phyloP scores from a whole-genome alignment of 2,113 vertebrate genomes.

The Macquaria ambigua region DNA sequence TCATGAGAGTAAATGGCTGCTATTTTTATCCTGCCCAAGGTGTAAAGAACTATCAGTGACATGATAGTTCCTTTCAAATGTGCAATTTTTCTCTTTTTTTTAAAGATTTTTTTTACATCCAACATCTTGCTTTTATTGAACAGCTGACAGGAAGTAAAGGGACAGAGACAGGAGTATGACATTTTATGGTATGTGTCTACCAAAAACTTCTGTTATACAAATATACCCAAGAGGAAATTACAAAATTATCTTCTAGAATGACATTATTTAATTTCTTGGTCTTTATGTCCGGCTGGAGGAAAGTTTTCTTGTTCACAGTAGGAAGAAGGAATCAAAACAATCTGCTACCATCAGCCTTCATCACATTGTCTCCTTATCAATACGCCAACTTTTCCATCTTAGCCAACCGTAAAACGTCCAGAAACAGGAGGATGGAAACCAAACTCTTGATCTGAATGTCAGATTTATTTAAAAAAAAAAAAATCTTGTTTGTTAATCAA shows the following conservation, averaged over 20 bases:
- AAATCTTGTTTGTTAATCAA: background rate
- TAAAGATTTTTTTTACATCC: no score
- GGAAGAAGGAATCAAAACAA: no score
- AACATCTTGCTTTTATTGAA: background rate
- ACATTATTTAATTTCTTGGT: background rate
- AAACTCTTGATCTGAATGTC: background rate
- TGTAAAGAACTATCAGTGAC: background rate
- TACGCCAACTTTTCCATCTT: background rate
- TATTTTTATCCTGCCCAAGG: conserved; percentile 15
- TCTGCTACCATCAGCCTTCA: background rate
- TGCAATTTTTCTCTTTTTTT: no score
- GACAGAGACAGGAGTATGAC: no score
- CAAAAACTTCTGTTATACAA: background rate
- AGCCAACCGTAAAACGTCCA: no score
- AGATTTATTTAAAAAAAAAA: no score
- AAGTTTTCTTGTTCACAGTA: background rate
- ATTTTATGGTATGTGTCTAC: no score
- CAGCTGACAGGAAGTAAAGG: background rate
- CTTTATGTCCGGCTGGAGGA: background rate
- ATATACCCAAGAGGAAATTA: background rate
- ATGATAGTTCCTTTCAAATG: background rate
- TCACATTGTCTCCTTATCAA: background rate
- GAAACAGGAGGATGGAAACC: background rate
- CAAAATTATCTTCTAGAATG: background rate
- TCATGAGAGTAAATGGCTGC: background rate